phyloP scores from a whole-genome alignment of 2,113 vertebrate genomes.

The Vulpes ferrilata region DNA sequence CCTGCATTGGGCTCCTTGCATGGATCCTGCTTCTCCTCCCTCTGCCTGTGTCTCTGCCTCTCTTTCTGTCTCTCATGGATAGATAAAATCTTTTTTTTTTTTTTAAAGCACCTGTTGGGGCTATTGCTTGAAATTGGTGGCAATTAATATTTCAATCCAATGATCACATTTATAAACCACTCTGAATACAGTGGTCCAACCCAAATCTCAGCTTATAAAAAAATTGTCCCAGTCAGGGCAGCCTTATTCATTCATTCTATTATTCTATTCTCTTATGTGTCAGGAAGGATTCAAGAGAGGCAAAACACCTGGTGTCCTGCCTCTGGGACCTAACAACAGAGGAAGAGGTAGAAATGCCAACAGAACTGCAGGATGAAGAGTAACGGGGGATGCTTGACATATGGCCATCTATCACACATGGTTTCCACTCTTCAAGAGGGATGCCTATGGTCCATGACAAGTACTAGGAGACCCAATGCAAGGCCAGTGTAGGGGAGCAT shows the following conservation, averaged over 20 bases:
- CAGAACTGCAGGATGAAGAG: neutral
- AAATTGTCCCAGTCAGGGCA: neutral
- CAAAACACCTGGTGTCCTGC: neutral
- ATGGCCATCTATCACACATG: fast-evolving
- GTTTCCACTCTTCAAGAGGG: neutral
- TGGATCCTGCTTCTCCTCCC: too few species aligned
- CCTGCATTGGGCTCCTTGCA: too few species aligned
- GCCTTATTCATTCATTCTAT: neutral
- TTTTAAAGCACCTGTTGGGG: neutral
- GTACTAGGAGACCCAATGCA: neutral
- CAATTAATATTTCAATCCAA: neutral
- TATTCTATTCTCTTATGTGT: neutral
- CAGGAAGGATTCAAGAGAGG: neutral
- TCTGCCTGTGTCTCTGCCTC: too few species aligned
- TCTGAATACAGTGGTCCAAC: neutral
- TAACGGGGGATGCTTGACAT: too few species aligned
- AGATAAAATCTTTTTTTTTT: too few species aligned
- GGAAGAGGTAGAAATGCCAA: neutral
- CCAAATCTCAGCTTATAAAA: neutral
- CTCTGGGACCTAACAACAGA: neutral
- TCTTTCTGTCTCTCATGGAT: too few species aligned
- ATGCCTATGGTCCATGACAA: neutral
- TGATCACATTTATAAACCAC: neutral
- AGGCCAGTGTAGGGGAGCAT: neutral
- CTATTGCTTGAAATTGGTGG: neutral